These are phyloP conservation scores for Psittacus erithacus DNA, from an alignment of 2,113 vertebrate species.

Conservation along the genomic window DNA sequence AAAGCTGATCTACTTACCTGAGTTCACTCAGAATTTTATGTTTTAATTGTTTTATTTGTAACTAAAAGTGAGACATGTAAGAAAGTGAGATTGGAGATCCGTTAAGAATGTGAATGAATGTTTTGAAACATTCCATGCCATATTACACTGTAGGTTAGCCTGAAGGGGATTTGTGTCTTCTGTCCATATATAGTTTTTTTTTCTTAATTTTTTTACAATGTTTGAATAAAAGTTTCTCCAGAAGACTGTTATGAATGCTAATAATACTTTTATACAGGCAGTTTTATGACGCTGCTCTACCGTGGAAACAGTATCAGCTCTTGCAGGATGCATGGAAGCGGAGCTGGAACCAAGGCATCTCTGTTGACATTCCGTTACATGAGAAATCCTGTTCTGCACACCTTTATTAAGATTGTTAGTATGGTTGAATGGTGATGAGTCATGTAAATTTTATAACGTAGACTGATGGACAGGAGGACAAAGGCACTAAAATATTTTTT, in stretches of 20 bases:
- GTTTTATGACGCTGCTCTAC: background rate
- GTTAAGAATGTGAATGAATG: background rate
- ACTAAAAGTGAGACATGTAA: background rate
- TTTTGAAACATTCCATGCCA: background rate
- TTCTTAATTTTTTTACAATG: background rate
- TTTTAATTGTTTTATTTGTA: background rate
- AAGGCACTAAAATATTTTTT: background rate
- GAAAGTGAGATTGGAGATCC: background rate
- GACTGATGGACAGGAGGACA: background rate
- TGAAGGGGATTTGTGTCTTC: background rate
- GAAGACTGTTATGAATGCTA: background rate
- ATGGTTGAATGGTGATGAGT: background rate
- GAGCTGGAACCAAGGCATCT: background rate
- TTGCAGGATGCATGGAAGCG: background rate
- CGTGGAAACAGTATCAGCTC: background rate
- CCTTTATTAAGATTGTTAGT: background rate
- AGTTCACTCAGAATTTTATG: background rate
- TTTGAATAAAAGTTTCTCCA: background rate
- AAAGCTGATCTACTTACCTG: background rate
- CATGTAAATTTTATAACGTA: background rate
- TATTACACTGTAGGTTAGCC: background rate
- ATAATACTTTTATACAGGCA: background rate
- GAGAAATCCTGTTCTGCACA: background rate
- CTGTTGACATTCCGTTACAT: background rate
- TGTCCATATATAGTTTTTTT: background rate